Base-by-base conservation (phyloP, 2,113 vertebrate species). In the Malurus melanocephalus region DNA sequence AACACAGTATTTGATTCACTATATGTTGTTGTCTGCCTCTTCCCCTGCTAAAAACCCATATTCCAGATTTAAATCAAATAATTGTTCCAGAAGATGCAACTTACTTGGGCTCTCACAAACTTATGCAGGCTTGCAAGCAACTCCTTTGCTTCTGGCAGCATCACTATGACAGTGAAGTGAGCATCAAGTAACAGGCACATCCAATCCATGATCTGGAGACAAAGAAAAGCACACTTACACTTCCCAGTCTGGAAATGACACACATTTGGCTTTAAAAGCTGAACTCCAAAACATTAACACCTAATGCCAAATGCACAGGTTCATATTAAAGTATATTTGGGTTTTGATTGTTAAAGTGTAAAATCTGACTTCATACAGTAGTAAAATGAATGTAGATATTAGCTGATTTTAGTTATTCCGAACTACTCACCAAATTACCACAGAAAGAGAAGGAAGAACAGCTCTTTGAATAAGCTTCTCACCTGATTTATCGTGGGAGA, bases 191-290 rank as follows among this genome's bases (percentile, higher is more conserved):
- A 56, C 32, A 99, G 95, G 89, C 98, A 99, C 62, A 99, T 97
- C 99, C 99, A 99, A 84, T 99, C 99, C 97, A 99, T 97, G 73
- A 99, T 95, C 99, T 99, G 93, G 49, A 94, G 28, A 64, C 38
- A 88, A 53, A 67, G 38, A 20, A 16, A 64, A 61, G 9, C 6
- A 45, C 26, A 55, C 10, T 80, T 66, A 45, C 3, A 57, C 28
- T 40, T 76, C 17, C 53, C 30, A 45, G 4, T 38, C 89, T 17
- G 42, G 18, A 79, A 67, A 46, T 24, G 22, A 61, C 38, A 60
- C 15, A 35, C 3, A 38, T 42, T 61, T 55, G 38, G 30, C 55
- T 84, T 73, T 49, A 80, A 79, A 85, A 89, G 32, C 33, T 66
- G 46, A 75, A 45, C 59, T 71, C 52, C 32, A 27, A 69, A 57